Conservation (phyloP, 2,113 vertebrate species). For the Heterocephalus glaber region DNA sequence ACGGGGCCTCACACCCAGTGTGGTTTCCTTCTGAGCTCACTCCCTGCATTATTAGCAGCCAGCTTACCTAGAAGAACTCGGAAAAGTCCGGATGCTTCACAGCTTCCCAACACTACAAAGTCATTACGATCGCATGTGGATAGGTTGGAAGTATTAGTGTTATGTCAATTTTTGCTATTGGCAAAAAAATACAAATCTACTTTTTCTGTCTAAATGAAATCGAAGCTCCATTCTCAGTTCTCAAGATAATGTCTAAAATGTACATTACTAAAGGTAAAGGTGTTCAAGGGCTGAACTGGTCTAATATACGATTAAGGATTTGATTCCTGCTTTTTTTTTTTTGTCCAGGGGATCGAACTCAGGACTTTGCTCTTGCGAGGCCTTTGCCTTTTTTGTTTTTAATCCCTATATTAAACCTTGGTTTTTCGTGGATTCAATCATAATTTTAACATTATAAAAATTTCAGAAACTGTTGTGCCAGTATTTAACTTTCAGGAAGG, state of each 20-base stretch:
- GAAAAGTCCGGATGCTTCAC: conserved; percentile 69
- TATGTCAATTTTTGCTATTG: conserved; percentile 79
- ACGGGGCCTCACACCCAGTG: conserved; percentile 77
- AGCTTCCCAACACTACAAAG: conserved; percentile 75
- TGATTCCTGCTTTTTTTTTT: conserved; percentile 29
- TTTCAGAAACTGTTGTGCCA: conserved; percentile 81
- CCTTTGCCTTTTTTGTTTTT: neutral
- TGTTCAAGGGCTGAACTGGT: conserved; percentile 79
- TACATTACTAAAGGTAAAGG: conserved; percentile 75
- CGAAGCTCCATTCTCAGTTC: conserved; percentile 69
- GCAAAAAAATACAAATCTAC: conserved; percentile 82
- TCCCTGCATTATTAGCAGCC: conserved; percentile 78
- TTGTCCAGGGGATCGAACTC: no score
- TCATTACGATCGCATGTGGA: conserved; percentile 79
- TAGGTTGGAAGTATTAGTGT: conserved; percentile 80
- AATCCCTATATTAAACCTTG: conserved; percentile 63
- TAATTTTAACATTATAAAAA: conserved; percentile 76
- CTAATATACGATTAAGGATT: conserved; percentile 72
- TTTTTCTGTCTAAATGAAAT: conserved; percentile 72
- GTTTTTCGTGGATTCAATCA: conserved; percentile 74
- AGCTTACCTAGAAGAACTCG: conserved; percentile 77
- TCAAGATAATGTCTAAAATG: conserved; percentile 71
- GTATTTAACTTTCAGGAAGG: conserved; percentile 80
- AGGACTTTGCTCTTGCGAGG: neutral
- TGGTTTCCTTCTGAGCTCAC: conserved; percentile 71